Evolutionary conservation across 64 coral and sea anemone genomes (phyloP).

Genomic region (Cladopsammia gracilis): DNA sequence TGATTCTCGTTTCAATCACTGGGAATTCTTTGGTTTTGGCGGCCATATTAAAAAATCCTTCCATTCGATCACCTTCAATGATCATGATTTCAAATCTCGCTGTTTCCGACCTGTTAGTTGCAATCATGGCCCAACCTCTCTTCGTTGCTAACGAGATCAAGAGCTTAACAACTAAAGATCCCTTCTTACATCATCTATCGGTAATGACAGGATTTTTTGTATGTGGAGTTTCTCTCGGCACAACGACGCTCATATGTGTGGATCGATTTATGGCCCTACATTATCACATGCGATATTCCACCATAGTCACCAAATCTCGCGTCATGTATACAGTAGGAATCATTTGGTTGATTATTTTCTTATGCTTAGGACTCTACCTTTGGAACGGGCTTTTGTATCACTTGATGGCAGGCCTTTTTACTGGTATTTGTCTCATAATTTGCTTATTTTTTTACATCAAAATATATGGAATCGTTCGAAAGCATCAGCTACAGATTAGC

Average conservation of each 20-base stretch:
- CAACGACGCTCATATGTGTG: neutral
- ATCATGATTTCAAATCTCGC: neutral
- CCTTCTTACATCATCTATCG: neutral
- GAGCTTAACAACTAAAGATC: neutral
- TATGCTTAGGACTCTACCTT: neutral
- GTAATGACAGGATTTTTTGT: neutral
- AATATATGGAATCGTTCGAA: neutral
- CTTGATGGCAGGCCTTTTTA: neutral
- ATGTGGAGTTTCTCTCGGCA: neutral
- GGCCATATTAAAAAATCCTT: neutral
- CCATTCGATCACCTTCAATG: neutral
- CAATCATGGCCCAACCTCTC: neutral
- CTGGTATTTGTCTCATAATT: neutral
- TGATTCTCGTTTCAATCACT: neutral
- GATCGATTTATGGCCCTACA: neutral
- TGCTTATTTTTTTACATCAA: neutral
- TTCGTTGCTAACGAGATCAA: neutral
- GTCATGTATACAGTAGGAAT: neutral
- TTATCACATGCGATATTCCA: neutral
- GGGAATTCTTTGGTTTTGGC: neutral
- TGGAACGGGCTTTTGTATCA: neutral
- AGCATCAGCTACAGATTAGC: neutral
- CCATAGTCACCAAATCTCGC: neutral
- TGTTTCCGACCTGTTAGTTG: conserved; percentile 10
- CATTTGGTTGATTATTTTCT: neutral